Evolutionary conservation across 1,140 invertebrate genomes (phyloP).

Genomic region (Caenorhabditis brenneri): DNA sequence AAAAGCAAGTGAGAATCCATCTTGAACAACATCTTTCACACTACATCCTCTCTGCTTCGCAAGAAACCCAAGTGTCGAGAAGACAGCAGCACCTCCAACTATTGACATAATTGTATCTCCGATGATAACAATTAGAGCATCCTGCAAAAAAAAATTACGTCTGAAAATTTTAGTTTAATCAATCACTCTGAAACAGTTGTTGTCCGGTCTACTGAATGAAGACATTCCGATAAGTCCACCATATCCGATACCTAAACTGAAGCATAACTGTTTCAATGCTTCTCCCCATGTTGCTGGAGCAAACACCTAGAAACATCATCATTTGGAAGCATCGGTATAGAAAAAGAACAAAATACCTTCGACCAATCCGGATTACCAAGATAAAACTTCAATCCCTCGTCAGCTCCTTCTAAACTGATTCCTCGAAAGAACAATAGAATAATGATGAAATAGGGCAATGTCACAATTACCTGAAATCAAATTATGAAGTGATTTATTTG

Average conservation of each 20-base stretch:
- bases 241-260: slow-evolving; percentile 47
- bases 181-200: slow-evolving; percentile 49
- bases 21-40: slow-evolving; percentile 66
- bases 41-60: slow-evolving; percentile 72
- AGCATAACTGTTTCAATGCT: slow-evolving; percentile 53
- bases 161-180: background rate
- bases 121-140: slow-evolving; percentile 77
- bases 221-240: slow-evolving; percentile 52
- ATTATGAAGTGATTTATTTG: background rate
- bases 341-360: slow-evolving; percentile 75
- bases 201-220: slow-evolving; percentile 37
- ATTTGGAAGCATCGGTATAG: background rate
- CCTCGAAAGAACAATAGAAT: slow-evolving; percentile 79
- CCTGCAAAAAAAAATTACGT: slow-evolving; percentile 61
- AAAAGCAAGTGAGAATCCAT: slow-evolving; percentile 58
- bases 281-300: slow-evolving; percentile 45
- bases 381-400: slow-evolving; percentile 78
- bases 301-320: background rate
- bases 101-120: slow-evolving; percentile 77
- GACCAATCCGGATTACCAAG: slow-evolving; percentile 68
- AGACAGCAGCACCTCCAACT: slow-evolving; percentile 76
- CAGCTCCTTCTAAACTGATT: slow-evolving; percentile 79
- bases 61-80: slow-evolving; percentile 77
- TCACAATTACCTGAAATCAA: slow-evolving; percentile 72
- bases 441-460: slow-evolving; percentile 81